Base-by-base conservation (phyloP, 2,797 vertebrate genomes). In the Ctenopoma kingsleyae region DNA sequence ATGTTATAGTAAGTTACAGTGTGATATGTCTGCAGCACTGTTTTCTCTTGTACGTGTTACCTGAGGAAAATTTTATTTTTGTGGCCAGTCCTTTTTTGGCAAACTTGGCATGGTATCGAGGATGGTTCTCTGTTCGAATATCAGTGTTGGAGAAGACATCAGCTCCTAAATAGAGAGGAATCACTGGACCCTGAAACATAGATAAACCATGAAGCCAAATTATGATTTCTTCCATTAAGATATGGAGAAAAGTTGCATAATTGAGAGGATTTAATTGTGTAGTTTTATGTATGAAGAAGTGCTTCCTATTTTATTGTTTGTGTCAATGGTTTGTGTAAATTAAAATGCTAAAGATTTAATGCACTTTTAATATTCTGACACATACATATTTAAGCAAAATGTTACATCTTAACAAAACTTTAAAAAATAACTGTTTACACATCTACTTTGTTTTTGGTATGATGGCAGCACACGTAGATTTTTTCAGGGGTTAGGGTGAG, bases 71-170 rank as follows among this genome's bases (percentile, higher is more conserved):
- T 4, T 73, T 11, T n/a, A 96, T 76, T 89, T 94, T 96, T 46
- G 95, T 93, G 27, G 95, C 93, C 20, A 96, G 71, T 69, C 95
- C 95, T 83, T 93, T 95, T 79, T 93, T 96, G 44, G 95, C 93
- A 86, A 93, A 96, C 76, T 94, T 96, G 41, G 94, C 94, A 22
- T 96, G 95, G 51, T 94, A 87, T 80, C 94, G 93, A 40, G 95
- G 91, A 78, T 96, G 95, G 82, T 96, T 96, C 79, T 96, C 95
- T 61, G 82, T 90, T 3, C 95, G 92, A 74, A 95, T 86, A 20
- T 90, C 88, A 1, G 95, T 96, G 55, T 91, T 91, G 30, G 92
- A 92, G 65, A 96, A 91, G 40, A 96, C 71, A 87, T 96, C 95
- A 3, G 95, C 94, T 75, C 95, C 95, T 55, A 96, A 91, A 84